A percentile compares a stretch with the other conserved stretches of the same genome.
phyloP scores from a whole-genome alignment of 2,888 invertebrate genomes.

The Caenorhabditis virilis region DNA sequence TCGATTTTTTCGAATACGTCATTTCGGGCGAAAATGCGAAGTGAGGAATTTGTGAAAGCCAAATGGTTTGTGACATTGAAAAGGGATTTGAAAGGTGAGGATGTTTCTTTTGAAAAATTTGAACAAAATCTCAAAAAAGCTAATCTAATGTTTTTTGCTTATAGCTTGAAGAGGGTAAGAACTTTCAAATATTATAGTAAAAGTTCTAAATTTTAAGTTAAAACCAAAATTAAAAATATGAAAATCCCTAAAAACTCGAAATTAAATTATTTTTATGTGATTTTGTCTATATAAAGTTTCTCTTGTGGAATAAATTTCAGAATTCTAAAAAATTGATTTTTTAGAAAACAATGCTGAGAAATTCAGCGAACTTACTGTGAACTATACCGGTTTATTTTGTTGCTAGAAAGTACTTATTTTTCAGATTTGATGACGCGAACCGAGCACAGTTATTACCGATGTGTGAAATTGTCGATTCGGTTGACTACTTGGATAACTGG shows the following conservation, averaged over 20 bases:
- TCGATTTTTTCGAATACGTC: conserved; percentile 11
- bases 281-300: too few relatives aligned
- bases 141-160: too few relatives aligned
- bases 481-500: conserved; percentile 7
- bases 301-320: too few relatives aligned
- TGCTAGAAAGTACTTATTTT: background rate
- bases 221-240: too few relatives aligned
- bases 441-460: conserved; percentile 10
- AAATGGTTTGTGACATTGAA: conserved; percentile 15
- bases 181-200: background rate
- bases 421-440: conserved; percentile 12
- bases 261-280: too few relatives aligned
- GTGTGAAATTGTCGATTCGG: conserved; percentile 21
- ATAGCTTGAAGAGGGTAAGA: background rate
- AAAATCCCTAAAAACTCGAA: too few relatives aligned
- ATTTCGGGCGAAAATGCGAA: conserved; percentile 4
- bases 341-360: too few relatives aligned
- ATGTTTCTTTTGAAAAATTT: background rate
- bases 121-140: too few relatives aligned
- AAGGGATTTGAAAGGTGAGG: conserved; percentile 16
- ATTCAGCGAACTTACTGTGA: too few relatives aligned
- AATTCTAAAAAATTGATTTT: too few relatives aligned
- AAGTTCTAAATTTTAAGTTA: too few relatives aligned
- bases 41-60: conserved; percentile 3
- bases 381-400: too few relatives aligned